These are phyloP conservation scores for Ciconia maguari DNA, from an alignment of 2,113 vertebrate genomes.

Conservation along the genomic window DNA sequence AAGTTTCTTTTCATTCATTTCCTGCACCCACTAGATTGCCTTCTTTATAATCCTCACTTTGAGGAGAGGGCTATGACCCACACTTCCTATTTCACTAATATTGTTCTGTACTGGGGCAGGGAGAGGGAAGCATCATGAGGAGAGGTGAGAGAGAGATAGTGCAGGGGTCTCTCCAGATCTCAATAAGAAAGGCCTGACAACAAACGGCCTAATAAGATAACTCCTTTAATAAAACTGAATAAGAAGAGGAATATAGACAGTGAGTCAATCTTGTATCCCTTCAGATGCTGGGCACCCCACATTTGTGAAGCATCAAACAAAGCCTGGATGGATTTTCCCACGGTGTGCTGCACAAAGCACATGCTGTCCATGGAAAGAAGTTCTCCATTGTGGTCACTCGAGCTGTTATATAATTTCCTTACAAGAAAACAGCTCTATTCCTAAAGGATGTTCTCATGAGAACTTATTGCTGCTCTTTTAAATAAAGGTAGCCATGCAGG, in stretches of 20 bases:
- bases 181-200: not conserved
- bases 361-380: not conserved
- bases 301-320: not conserved
- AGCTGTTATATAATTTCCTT: not conserved
- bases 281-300: not conserved
- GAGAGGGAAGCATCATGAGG: accelerated
- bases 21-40: not conserved
- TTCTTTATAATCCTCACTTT: not conserved
- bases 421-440: not conserved
- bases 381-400: not conserved
- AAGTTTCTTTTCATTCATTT: not conserved
- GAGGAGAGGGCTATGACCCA: not conserved
- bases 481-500: not conserved
- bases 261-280: not conserved
- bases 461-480: not conserved
- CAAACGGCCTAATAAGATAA: not conserved
- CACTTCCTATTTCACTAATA: not conserved
- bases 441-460: not conserved
- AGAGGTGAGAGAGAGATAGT: not conserved
- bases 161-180: not conserved
- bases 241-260: not conserved
- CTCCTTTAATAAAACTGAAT: not conserved
- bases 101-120: not conserved
- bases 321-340: not conserved
- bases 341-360: too few species aligned